Evolutionary conservation across 2,797 vertebrate species (phyloP).

Genomic region (Spinus olivaceus): DNA sequence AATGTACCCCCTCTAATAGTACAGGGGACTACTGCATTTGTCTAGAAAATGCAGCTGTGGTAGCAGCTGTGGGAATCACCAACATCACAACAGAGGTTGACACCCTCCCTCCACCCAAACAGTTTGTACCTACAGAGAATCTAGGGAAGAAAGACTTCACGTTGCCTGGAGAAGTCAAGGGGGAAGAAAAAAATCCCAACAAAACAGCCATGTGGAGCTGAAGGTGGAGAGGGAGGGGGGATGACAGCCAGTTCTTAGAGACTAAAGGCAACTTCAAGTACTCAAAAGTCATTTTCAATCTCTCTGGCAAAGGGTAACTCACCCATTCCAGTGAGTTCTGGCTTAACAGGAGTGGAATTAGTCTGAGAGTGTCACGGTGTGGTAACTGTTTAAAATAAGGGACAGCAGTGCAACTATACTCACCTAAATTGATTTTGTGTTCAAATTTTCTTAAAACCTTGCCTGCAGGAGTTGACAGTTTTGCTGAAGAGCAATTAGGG

Average conservation of each 20-base stretch:
- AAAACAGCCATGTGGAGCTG: background rate
- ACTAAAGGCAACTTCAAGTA: background rate
- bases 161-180: background rate
- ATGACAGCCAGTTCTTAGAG: background rate
- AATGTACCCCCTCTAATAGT: background rate
- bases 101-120: background rate
- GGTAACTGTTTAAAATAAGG: background rate
- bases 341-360: background rate
- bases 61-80: background rate
- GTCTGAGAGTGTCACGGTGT: background rate
- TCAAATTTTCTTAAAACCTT: slow-evolving; percentile 92
- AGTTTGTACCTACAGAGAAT: background rate
- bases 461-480: slow-evolving; percentile 85
- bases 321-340: background rate
- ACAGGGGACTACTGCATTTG: accelerated
- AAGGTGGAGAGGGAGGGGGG: background rate
- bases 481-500: slow-evolving; percentile 68
- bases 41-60: background rate
- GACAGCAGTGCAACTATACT: slow-evolving; percentile 3
- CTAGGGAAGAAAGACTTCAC: background rate
- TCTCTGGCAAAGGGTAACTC: background rate
- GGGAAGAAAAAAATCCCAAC: background rate
- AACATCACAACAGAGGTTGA: background rate
- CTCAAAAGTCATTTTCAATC: background rate
- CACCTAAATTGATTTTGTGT: slow-evolving; percentile 94